Base-by-base conservation (phyloP, 1,140 invertebrate genomes). In the Pantala flavescens region DNA sequence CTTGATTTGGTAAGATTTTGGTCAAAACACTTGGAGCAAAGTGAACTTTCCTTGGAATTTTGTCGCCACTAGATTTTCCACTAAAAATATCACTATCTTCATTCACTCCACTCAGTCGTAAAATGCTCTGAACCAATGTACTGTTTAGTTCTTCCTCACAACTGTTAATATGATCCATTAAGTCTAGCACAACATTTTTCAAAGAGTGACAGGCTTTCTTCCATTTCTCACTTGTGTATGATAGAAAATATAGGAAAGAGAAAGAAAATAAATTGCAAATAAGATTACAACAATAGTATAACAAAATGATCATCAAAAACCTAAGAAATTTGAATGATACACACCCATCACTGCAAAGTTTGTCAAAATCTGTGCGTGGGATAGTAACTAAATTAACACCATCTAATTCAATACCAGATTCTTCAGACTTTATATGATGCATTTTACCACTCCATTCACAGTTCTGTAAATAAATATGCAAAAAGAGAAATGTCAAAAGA, bases 111-210 rank as follows among this genome's bases (percentile, higher is more conserved):
- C 42, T 71, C 23, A n/a, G 11, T 36, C 84, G 87, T 19, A 88
- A 77, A 73, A 91, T 84, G 78, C 90, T 87, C 43, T 86, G 87
- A 0, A 91, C 86, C 21, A 93, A 81, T 0, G 89, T 91, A 72
- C 87, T 89, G 80, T 91, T 93, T 9, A 92, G 81, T 82, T 92
- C 91, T 79, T 91, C 89, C 82, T 93, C 91, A 74, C 90, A 92
- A 73, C 86, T 84, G 2, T 85, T 85, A 78, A 91, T 90, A 81
- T 91, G 92, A 76, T 88, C 88, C 36, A 90, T 84, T 77, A 93
- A 82, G 77, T 91, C 88, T 11, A 84, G 82, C 28, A 92, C 82
- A 11, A 90, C 84, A 74, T 84, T 84, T 74, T 88, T 86, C 9
- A 90, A 81, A 36, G 84, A 86, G 3, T 80, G 71, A 28, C 86